A percentile compares a stretch with the other conserved stretches of the same genome.
Evolutionary conservation across 2,888 invertebrate genomes (phyloP).

Genomic region (Morpho deidamia): DNA sequence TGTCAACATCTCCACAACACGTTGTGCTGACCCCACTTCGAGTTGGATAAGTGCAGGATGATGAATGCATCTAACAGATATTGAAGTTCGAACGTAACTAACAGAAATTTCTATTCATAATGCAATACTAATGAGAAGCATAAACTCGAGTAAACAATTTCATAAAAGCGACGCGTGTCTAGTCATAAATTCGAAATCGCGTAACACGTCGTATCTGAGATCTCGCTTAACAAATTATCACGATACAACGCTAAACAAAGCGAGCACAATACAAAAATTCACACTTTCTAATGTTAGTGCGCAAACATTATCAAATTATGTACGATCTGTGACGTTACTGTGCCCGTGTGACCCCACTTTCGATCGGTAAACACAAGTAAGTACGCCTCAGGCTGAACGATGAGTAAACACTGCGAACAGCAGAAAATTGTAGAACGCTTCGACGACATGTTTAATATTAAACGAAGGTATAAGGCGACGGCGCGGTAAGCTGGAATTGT

Average conservation of each 20-base stretch:
- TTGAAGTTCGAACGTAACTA: no score
- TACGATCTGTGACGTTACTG: conserved; percentile 28
- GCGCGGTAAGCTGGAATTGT: no score
- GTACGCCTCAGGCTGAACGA: neutral
- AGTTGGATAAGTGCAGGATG: no score
- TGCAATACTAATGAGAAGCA: no score
- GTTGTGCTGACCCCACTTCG: no score
- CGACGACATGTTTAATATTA: conserved; percentile 8
- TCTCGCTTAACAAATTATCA: conserved; percentile 11
- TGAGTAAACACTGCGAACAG: conserved; percentile 11
- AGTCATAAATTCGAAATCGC: neutral
- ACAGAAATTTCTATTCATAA: no score
- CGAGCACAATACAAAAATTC: conserved; percentile 14
- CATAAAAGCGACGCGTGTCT: neutral
- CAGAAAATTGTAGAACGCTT: conserved; percentile 7
- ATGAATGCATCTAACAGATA: no score
- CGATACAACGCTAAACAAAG: conserved; percentile 15
- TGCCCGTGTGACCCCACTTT: conserved; percentile 40
- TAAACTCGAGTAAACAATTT: neutral
- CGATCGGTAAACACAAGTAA: conserved; percentile 43
- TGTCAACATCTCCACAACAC: no score
- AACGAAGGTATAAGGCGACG: neutral
- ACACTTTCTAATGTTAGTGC: conserved; percentile 20
- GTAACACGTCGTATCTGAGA: neutral
- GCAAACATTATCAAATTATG: conserved; percentile 18